Evolutionary conservation across 2,113 vertebrate species (phyloP).

Genomic region (Turnix velox): DNA sequence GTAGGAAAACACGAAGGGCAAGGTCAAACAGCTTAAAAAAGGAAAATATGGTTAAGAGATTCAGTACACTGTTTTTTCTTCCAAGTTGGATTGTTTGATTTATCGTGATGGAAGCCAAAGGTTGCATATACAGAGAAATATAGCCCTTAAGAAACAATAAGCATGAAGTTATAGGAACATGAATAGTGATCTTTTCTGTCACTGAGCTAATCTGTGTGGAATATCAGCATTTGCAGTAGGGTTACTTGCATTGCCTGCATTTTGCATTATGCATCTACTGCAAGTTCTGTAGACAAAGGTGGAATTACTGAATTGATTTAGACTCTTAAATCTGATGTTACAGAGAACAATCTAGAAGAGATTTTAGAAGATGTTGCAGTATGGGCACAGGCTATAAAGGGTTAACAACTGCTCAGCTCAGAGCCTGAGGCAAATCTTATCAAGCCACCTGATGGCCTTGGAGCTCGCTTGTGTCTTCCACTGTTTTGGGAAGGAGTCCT

Average conservation of each 20-base stretch:
- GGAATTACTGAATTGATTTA: accelerated
- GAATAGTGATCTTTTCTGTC: neutral
- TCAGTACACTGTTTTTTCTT: neutral
- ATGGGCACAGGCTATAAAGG: too few relatives aligned
- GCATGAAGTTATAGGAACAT: neutral
- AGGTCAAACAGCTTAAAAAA: neutral
- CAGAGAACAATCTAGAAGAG: neutral
- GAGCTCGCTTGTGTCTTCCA: too few relatives aligned
- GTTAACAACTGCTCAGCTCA: too few relatives aligned
- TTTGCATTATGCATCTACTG: neutral
- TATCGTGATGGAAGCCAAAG: neutral
- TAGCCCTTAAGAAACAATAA: neutral
- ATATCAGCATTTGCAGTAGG: neutral
- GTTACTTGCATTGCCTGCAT: neutral
- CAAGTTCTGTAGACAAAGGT: neutral
- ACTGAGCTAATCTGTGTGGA: neutral
- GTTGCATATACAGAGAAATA: neutral
- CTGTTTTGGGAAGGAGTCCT: too few relatives aligned
- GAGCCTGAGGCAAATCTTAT: too few relatives aligned
- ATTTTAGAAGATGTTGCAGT: neutral
- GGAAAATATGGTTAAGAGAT: neutral
- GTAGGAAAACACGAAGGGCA: neutral
- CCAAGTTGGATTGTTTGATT: neutral
- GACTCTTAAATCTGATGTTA: neutral
- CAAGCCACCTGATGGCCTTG: too few relatives aligned